Conservation (phyloP, 2,888 invertebrate species). For the Pedicia rivosa region DNA sequence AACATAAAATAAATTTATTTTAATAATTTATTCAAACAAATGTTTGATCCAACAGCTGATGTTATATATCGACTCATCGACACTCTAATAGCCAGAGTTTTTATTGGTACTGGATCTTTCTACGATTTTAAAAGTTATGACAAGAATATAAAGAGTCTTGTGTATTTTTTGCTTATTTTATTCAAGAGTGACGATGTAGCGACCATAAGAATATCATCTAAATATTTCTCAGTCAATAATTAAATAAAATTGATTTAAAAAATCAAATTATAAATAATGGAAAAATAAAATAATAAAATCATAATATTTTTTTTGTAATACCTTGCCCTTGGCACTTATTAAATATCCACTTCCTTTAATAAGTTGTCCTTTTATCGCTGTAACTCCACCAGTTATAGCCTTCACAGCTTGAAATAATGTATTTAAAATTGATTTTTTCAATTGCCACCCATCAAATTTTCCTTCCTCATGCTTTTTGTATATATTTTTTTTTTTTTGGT, state of each 20-base stretch:
- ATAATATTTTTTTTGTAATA: slow-evolving; percentile 8
- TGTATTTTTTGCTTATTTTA: too few species aligned
- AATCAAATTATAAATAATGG: background rate
- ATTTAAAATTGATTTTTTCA: slow-evolving; percentile 67
- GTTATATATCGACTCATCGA: too few species aligned
- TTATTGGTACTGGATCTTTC: too few species aligned
- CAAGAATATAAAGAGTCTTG: too few species aligned
- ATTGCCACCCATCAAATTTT: slow-evolving; percentile 50
- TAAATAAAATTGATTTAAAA: slow-evolving; percentile 17
- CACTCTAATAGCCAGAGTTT: too few species aligned
- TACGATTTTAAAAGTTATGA: too few species aligned
- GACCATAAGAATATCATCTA: too few species aligned
- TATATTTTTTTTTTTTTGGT: too few species aligned
- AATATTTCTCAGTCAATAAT: too few species aligned
- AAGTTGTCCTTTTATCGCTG: slow-evolving; percentile 74
- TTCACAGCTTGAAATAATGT: slow-evolving; percentile 77
- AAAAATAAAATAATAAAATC: background rate
- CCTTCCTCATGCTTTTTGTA: slow-evolving; percentile 11
- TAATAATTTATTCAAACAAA: background rate
- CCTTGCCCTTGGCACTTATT: slow-evolving; percentile 42
- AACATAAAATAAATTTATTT: slow-evolving; percentile 12
- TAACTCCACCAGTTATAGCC: slow-evolving; percentile 73
- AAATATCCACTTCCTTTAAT: slow-evolving; percentile 68
- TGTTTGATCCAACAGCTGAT: too few species aligned
- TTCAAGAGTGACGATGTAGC: too few species aligned